Conservation (phyloP, 2,888 invertebrate genomes). For the Lagria hirta region DNA sequence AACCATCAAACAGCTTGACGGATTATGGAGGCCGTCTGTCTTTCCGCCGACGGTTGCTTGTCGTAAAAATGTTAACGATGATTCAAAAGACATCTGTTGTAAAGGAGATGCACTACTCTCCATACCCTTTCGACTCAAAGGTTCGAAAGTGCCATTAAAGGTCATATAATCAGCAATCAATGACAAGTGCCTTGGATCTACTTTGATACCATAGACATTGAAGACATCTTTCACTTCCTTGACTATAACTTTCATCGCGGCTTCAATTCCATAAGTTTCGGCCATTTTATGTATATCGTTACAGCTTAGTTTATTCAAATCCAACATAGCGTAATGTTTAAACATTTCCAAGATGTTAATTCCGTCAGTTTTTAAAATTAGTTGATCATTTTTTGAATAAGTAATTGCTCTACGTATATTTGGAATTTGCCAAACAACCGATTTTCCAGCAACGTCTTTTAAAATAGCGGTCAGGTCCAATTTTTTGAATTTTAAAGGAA, state of each 20-base stretch:
- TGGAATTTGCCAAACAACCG: slow-evolving; percentile 77
- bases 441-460: slow-evolving; percentile 67
- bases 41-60: slow-evolving; percentile 73
- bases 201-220: slow-evolving; percentile 93
- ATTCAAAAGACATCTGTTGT: slow-evolving; percentile 98
- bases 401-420: slow-evolving; percentile 84
- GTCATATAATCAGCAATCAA: slow-evolving; percentile 99
- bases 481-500: slow-evolving; percentile 63
- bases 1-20: slow-evolving; percentile 84
- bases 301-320: slow-evolving; percentile 81
- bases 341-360: slow-evolving; percentile 92
- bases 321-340: slow-evolving; percentile 73
- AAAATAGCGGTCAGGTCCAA: slow-evolving; percentile 77
- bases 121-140: slow-evolving; percentile 90
- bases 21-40: slow-evolving; percentile 74
- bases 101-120: slow-evolving; percentile 87
- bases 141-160: slow-evolving; percentile 83
- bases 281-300: slow-evolving; percentile 95
- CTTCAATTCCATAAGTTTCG: slow-evolving; percentile 93
- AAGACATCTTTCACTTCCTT: slow-evolving; percentile 97
- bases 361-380: slow-evolving; percentile 90
- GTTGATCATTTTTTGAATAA: slow-evolving; percentile 63
- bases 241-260: slow-evolving; percentile 86
- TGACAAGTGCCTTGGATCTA: slow-evolving; percentile 90
- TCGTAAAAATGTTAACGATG: slow-evolving; percentile 82